Evolutionary conservation across 2,113 vertebrate species (phyloP).

Genomic region (Engraulis encrasicolus): DNA sequence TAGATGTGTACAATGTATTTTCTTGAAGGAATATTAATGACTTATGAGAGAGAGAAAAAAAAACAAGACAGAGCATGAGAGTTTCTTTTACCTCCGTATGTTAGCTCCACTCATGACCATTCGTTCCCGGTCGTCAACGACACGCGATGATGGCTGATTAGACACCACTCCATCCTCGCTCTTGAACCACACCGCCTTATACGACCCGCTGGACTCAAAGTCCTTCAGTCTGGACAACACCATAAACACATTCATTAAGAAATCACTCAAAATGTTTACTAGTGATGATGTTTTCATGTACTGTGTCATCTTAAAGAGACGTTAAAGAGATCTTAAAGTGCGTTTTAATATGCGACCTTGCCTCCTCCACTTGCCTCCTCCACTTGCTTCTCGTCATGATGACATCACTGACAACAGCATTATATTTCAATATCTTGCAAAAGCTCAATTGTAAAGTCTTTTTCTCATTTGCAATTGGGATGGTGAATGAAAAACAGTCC

Average conservation of each 20-base stretch:
- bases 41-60: background rate
- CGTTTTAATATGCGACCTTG: too few species aligned
- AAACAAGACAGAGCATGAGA: background rate
- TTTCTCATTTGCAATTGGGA: too few species aligned
- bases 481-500: too few species aligned
- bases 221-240: constrained; percentile 71
- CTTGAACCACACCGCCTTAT: constrained; percentile 77
- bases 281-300: too few species aligned
- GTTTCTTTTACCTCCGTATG: constrained; percentile 71
- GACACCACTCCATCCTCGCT: constrained; percentile 76
- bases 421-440: too few species aligned
- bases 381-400: too few species aligned
- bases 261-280: background rate
- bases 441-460: too few species aligned
- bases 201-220: constrained; percentile 72
- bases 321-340: too few species aligned
- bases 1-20: background rate
- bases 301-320: too few species aligned
- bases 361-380: too few species aligned
- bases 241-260: constrained; percentile 3
- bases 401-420: too few species aligned
- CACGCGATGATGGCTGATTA: constrained; percentile 75
- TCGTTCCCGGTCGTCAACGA: constrained; percentile 77
- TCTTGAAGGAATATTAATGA: background rate
- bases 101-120: constrained; percentile 84